phyloP scores from a whole-genome alignment of 2,113 vertebrate species.

The Craseonycteris thonglongyai region DNA sequence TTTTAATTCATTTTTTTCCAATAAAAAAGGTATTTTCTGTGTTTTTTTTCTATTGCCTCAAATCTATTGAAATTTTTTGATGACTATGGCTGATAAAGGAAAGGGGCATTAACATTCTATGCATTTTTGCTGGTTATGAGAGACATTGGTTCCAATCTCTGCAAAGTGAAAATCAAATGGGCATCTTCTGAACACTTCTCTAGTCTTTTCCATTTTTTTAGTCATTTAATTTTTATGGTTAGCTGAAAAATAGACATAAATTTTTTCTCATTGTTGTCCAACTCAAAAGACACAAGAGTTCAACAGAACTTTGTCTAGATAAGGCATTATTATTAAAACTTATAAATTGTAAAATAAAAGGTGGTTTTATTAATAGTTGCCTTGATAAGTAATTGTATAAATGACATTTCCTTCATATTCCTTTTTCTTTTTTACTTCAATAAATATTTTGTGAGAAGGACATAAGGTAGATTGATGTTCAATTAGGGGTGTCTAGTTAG shows the following conservation, averaged over 20 bases:
- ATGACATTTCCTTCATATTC: not conserved
- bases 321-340: not conserved
- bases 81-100: not conserved
- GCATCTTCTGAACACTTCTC: not conserved
- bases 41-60: not conserved
- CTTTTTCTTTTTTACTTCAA: not conserved
- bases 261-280: not conserved
- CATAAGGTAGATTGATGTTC: not conserved
- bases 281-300: not conserved
- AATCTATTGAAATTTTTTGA: not conserved
- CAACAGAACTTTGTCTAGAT: not conserved
- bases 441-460: not conserved
- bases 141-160: no score
- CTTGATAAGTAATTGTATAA: not conserved
- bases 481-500: not conserved
- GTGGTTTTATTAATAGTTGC: not conserved
- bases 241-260: not conserved
- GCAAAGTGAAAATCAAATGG: constrained; percentile 4
- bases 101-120: not conserved
- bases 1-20: not conserved
- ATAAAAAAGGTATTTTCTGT: not conserved
- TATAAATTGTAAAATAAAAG: not conserved
- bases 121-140: not conserved
- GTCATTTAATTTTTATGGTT: not conserved
- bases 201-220: not conserved